Evolutionary conservation across 2,113 vertebrate genomes (phyloP).

Genomic region (Alouatta palliata): DNA sequence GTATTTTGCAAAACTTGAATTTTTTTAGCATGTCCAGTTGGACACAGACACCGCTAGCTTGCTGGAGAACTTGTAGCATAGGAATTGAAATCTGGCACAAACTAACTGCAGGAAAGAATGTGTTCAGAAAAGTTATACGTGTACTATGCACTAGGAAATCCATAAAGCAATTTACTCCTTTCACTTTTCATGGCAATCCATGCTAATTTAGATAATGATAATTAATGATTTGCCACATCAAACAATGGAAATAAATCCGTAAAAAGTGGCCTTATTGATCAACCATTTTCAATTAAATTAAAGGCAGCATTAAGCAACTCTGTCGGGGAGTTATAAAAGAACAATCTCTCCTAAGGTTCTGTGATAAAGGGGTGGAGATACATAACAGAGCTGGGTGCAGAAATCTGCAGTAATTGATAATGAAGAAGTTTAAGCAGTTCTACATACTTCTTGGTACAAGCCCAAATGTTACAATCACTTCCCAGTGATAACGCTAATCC

Average conservation of each 20-base stretch:
- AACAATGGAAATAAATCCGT: constrained; percentile 77
- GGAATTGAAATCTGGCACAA: constrained; percentile 45
- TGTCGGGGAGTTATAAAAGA: constrained; percentile 50
- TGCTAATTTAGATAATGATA: constrained; percentile 78
- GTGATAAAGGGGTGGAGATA: constrained; percentile 59
- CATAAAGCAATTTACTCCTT: constrained; percentile 73
- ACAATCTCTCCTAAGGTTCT: constrained; percentile 45
- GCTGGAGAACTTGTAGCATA: background rate
- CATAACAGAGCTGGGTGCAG: background rate
- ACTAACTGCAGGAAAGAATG: constrained; percentile 16
- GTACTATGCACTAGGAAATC: constrained; percentile 60
- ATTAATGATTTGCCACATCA: constrained; percentile 73
- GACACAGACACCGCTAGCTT: background rate
- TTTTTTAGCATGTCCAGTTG: background rate
- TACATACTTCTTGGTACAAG: constrained; percentile 48
- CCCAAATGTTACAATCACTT: constrained; percentile 63
- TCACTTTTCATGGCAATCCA: constrained; percentile 63
- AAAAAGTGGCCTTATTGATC: constrained; percentile 73
- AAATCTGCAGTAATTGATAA: constrained; percentile 49
- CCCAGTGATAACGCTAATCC: constrained; percentile 65
- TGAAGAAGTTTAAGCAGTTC: background rate
- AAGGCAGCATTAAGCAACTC: constrained; percentile 75
- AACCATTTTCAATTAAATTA: constrained; percentile 75
- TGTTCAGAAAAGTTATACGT: constrained; percentile 59
- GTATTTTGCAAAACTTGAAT: background rate